Conservation (phyloP, 2,888 invertebrate genomes). For the Endotricha flammealis region DNA sequence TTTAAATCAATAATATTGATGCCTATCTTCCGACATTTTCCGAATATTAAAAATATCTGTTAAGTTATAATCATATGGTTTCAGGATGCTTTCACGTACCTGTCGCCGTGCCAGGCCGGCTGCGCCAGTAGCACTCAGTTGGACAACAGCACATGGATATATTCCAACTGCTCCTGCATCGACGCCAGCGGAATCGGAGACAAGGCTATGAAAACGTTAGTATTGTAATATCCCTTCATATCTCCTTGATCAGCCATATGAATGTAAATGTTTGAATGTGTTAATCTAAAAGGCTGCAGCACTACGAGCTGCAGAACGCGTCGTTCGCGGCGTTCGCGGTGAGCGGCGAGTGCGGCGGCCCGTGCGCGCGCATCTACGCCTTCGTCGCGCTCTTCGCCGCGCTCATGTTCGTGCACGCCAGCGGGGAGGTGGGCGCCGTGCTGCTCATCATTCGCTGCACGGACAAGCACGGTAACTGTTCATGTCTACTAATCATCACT, state of each 20-base stretch:
- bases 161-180: conserved; percentile 61
- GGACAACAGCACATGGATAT: conserved; percentile 65
- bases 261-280: too few species aligned
- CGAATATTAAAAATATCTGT: too few species aligned
- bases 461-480: conserved; percentile 82
- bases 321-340: conserved; percentile 71
- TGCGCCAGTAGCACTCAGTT: conserved; percentile 74
- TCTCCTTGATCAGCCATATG: too few species aligned
- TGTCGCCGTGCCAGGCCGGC: conserved; percentile 94
- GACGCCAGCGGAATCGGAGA: conserved; percentile 30
- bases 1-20: too few species aligned
- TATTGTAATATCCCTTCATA: too few species aligned
- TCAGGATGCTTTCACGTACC: conserved; percentile 87
- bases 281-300: conserved; percentile 48
- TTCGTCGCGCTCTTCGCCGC: conserved; percentile 89
- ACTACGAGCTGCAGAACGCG: conserved; percentile 32
- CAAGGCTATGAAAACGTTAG: conserved; percentile 44
- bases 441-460: conserved; percentile 93
- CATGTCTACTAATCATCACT: not conserved
- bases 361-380: conserved; percentile 87
- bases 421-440: conserved; percentile 95
- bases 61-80: too few species aligned
- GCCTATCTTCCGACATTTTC: too few species aligned
- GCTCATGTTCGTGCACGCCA: conserved; percentile 94
- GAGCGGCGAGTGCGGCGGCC: conserved; percentile 88